phyloP scores from a whole-genome alignment of 1,140 invertebrate genomes.

The Caenorhabditis brenneri region DNA sequence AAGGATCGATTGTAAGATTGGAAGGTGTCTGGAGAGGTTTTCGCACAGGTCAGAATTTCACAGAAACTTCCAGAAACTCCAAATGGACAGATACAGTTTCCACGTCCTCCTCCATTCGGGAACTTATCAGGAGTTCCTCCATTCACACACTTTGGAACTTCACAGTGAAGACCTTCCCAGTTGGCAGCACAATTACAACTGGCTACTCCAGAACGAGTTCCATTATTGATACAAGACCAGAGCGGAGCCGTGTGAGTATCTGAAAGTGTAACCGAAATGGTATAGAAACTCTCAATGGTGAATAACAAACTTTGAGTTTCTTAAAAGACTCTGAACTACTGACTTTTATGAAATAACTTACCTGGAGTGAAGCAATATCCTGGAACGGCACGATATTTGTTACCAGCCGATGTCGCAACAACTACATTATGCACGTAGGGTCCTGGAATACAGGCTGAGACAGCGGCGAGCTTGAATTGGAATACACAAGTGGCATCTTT shows the following conservation, averaged over 20 bases:
- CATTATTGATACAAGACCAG: constrained; percentile 29
- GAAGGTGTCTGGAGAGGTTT: neutral
- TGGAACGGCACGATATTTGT: constrained; percentile 17
- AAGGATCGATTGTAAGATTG: constrained; percentile 24
- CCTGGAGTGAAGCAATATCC: constrained; percentile 29
- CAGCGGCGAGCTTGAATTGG: neutral
- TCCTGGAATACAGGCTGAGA: neutral
- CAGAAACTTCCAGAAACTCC: constrained; percentile 15
- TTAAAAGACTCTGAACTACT: neutral
- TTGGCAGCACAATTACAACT: neutral
- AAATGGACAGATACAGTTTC: constrained; percentile 34
- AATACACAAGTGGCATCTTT: neutral
- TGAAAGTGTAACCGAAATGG: no score
- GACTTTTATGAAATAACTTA: neutral
- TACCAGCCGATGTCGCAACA: neutral
- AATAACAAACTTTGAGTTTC: no score
- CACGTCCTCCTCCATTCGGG: constrained; percentile 15
- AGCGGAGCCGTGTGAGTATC: neutral
- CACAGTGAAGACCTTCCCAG: constrained; percentile 15
- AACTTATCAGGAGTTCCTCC: constrained; percentile 28
- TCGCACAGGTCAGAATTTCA: neutral
- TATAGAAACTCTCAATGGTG: no score
- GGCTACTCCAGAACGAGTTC: neutral
- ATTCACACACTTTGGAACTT: constrained; percentile 18
- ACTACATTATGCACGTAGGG: constrained; percentile 13